Base-by-base conservation (phyloP, 2,888 invertebrate genomes). In the Pristionchus entomophagus region DNA sequence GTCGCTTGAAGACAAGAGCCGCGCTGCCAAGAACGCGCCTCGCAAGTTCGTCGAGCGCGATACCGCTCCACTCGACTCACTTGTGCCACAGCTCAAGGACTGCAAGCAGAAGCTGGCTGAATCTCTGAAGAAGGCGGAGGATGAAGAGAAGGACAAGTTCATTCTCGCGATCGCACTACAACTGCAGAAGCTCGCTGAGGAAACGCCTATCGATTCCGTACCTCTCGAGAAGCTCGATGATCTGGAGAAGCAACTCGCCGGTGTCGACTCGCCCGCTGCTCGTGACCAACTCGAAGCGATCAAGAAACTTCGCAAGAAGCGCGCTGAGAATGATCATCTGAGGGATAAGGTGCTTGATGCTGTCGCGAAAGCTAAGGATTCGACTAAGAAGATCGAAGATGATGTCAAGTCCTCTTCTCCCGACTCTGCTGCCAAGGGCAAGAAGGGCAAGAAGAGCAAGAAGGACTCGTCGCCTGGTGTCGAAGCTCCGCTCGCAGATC, bases 401-500 rank as follows among this genome's bases (percentile, higher is more conserved):
- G 41, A 82, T 41, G 38, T 82, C 56, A 62, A 82, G 82, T 38
- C 80, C 6, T 62, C 62, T 29, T 62, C 62, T 8, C 62, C 62
- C 62, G 53, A 49, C 19, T 32, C 62, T 62, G 86, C 85, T 56
- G 86, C 82, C 82, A 62, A 38, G 59, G 45, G 82, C 82, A 82
- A 82, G 62, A 73, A 73, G 73, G 45, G 73, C 6, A 82, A 82
- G 82, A 59, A 56, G 80, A 86, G 87, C 86, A 89, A 89, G 87
- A 86, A 86, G 87, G 87, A 73, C 22, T 38, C 78, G 26, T 84
- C 88, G 83, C 85, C 84, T 73, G 86, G 87, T 56, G 78, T 87
- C 14, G 87, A 88, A 41, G 88, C 89, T n/a, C 77, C 87, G 51
- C 86, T 88, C 32, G 85, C 86, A 26, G 65, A 85, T 56, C 86